A percentile compares a stretch with the other conserved stretches of the same genome.
Evolutionary conservation across 2,888 invertebrate genomes (phyloP).

Genomic region (Proisotoma minuta): DNA sequence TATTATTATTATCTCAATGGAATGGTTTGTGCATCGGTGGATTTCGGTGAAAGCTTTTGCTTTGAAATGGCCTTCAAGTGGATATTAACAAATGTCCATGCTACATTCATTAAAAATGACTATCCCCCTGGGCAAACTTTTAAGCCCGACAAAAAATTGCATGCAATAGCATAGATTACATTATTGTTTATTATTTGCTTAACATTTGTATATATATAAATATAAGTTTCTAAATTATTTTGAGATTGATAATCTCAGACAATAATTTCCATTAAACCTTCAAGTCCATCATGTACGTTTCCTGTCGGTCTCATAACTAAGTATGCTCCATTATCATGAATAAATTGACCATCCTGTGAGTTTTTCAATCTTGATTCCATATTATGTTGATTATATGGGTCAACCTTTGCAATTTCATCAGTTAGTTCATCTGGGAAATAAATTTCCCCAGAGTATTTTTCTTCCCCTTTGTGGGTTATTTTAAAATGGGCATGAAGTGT

Average conservation of each 20-base stretch:
- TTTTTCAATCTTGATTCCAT: constrained; percentile 21
- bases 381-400: constrained; percentile 24
- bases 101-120: no score
- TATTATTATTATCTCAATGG: no score
- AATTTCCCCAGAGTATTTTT: constrained; percentile 30
- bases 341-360: constrained; percentile 30
- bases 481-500: constrained; percentile 37
- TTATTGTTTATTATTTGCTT: background rate
- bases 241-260: no score
- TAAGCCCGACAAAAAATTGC: no score
- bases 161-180: background rate
- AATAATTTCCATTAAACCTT: background rate
- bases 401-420: constrained; percentile 23
- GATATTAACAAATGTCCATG: no score
- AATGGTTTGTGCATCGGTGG: no score
- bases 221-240: no score
- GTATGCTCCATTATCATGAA: constrained; percentile 5
- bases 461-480: constrained; percentile 22
- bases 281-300: constrained; percentile 1
- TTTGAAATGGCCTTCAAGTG: no score
- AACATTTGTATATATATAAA: no score
- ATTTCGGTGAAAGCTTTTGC: no score
- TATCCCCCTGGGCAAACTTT: no score
- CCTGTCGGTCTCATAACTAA: constrained; percentile 11
- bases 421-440: constrained; percentile 31